Evolutionary conservation across 1,140 invertebrate species (phyloP).

Genomic region (Hylyphantes graminicola): DNA sequence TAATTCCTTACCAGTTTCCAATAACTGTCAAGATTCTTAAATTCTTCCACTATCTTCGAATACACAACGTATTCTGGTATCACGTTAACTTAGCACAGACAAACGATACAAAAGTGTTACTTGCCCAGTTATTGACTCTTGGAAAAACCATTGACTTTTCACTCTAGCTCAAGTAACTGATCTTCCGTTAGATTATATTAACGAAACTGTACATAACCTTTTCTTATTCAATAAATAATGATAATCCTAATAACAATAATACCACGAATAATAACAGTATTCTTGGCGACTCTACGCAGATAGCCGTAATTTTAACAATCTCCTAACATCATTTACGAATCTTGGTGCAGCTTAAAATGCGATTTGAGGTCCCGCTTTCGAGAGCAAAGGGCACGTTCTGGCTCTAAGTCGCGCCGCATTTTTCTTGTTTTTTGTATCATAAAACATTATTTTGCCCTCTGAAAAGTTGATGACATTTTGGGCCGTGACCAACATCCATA

Average conservation of each 20-base stretch:
- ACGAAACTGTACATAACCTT: neutral
- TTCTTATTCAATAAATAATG: neutral
- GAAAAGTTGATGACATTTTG: slow-evolving; percentile 42
- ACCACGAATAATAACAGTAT: slow-evolving; percentile 2
- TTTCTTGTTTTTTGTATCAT: slow-evolving; percentile 36
- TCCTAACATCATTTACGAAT: slow-evolving; percentile 9
- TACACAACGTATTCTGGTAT: too few species aligned
- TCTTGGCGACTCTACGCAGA: neutral
- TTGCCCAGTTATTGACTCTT: too few species aligned
- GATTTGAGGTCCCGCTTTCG: slow-evolving; percentile 24
- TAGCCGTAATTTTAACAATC: slow-evolving; percentile 5
- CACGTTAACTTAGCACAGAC: too few species aligned
- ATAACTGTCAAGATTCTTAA: too few species aligned
- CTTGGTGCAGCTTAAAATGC: slow-evolving; percentile 17
- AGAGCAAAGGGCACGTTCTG: slow-evolving; percentile 4
- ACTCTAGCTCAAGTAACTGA: too few species aligned
- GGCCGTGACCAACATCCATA: slow-evolving; percentile 41
- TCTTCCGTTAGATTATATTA: too few species aligned
- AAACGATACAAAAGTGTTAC: too few species aligned
- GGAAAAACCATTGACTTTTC: too few species aligned
- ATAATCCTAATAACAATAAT: slow-evolving; percentile 17
- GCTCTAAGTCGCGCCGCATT: slow-evolving; percentile 12
- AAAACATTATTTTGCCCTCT: slow-evolving; percentile 44
- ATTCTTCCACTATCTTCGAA: too few species aligned
- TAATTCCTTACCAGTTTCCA: too few species aligned